Conservation (phyloP, 2,888 invertebrate genomes). For the Perithous albicinctus region DNA sequence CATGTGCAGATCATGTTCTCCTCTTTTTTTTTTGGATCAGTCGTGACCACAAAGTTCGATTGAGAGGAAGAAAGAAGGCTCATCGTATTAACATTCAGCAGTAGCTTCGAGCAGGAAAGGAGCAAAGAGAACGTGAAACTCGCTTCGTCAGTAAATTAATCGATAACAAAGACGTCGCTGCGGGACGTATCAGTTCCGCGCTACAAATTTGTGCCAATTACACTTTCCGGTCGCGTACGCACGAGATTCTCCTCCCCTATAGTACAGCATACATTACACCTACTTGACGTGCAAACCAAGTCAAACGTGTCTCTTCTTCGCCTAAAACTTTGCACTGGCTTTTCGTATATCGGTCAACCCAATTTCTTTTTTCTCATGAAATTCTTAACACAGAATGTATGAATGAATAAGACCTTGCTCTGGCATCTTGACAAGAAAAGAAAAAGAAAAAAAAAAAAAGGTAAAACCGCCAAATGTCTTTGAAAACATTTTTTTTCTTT, state of each 20-base stretch:
- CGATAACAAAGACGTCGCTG: constrained; percentile 56
- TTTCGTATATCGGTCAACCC: constrained; percentile 9
- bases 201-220: constrained; percentile 35
- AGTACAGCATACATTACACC: constrained; percentile 8
- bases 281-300: constrained; percentile 21
- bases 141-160: constrained; percentile 56
- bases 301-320: background rate
- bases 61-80: constrained; percentile 1
- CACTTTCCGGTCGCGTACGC: constrained; percentile 38
- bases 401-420: background rate
- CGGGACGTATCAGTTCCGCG: constrained; percentile 6
- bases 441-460: background rate
- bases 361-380: background rate
- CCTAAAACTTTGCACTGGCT: background rate
- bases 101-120: background rate
- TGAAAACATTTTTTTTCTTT: background rate
- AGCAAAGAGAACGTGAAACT: constrained; percentile 8
- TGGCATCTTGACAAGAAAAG: background rate
- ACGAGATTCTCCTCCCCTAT: background rate
- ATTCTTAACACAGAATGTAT: background rate
- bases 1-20: background rate
- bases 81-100: constrained; percentile 47
- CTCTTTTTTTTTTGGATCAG: background rate
- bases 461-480: background rate
- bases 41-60: background rate